A percentile compares a stretch with the other conserved stretches of the same genome.
Conservation (phyloP, 2,797 vertebrate genomes). For the Sebastiscus albofasciatus region DNA sequence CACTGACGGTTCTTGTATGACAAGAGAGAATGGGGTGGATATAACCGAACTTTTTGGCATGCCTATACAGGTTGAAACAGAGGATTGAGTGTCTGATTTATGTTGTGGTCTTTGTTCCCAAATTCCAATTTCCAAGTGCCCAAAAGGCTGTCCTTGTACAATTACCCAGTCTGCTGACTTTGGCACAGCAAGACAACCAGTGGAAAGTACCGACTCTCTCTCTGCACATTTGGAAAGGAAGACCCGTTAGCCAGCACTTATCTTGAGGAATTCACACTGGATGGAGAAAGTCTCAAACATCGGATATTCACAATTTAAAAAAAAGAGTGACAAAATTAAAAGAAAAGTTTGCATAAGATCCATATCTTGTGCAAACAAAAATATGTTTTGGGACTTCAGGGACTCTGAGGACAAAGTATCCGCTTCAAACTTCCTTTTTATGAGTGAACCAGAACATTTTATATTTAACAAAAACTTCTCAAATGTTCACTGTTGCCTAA, state of each 20-base stretch:
- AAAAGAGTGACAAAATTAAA: background rate
- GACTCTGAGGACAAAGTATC: background rate
- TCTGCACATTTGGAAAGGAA: conserved; percentile 8
- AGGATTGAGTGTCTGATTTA: conserved; percentile 29
- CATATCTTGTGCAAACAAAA: background rate
- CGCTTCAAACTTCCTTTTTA: background rate
- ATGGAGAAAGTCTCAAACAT: background rate
- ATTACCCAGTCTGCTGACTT: conserved; percentile 55
- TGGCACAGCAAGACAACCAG: conserved; percentile 39
- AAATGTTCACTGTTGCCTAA: background rate
- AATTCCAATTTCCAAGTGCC: conserved; percentile 29
- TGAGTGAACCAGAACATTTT: background rate
- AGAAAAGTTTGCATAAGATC: background rate
- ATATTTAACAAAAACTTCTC: background rate
- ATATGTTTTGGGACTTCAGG: background rate
- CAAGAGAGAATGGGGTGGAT: background rate
- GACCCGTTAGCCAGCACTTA: conserved; percentile 2
- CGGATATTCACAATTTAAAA: background rate
- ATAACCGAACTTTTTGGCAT: background rate
- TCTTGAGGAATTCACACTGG: conserved; percentile 14
- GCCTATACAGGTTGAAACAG: background rate
- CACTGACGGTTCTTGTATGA: background rate
- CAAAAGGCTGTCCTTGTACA: conserved; percentile 14
- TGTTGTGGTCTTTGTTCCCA: conserved; percentile 43
- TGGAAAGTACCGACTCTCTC: conserved; percentile 51